Percentiles rank a stretch among this genome's conserved stretches.
phyloP scores from a whole-genome alignment of 2,888 invertebrate genomes.

The Deroplatys truncata region DNA sequence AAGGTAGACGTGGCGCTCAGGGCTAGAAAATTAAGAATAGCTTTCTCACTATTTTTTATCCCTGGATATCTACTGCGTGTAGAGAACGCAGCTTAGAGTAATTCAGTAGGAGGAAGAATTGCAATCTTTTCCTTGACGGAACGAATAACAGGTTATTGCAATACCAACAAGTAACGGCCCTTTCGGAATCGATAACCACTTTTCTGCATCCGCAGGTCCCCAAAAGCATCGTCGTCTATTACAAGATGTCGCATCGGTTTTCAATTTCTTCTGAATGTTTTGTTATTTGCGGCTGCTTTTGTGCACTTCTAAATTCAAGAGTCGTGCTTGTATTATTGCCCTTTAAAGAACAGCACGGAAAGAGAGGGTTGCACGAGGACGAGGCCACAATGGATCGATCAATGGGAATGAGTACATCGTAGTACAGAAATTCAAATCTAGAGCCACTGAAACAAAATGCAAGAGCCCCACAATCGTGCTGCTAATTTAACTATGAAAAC shows the following conservation, averaged over 20 bases:
- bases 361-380: neutral
- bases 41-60: no score
- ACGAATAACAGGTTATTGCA: neutral
- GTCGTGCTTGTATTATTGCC: no score
- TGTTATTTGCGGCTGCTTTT: neutral
- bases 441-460: neutral
- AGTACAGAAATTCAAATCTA: neutral
- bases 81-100: neutral
- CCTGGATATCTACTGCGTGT: neutral
- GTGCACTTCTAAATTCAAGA: neutral
- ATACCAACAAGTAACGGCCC: neutral
- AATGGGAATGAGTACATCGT: neutral
- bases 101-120: no score
- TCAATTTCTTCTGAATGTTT: neutral
- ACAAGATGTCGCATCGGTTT: neutral
- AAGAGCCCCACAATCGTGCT: neutral
- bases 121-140: neutral
- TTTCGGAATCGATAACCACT: neutral
- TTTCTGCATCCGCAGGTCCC: neutral
- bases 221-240: neutral
- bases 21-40: no score
- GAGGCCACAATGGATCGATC: neutral
- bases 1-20: no score
- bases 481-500: no score
- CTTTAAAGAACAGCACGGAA: neutral